Evolutionary conservation across 2,888 invertebrate genomes (phyloP).

Genomic region (Lithophane socia): DNA sequence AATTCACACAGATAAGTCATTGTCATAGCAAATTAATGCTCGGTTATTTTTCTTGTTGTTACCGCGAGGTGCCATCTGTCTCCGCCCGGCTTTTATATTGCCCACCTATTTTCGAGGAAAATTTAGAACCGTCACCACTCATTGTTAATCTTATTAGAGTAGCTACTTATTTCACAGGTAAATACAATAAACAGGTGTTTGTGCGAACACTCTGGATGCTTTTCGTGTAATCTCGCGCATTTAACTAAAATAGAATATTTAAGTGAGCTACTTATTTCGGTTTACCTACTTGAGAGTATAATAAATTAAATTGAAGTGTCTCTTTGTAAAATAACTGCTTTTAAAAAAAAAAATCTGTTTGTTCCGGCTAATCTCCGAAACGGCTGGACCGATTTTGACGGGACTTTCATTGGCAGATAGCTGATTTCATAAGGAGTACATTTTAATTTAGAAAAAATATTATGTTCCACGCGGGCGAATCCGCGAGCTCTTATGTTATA

Average conservation of each 20-base stretch:
- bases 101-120: conserved; percentile 59
- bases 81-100: conserved; percentile 61
- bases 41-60: conserved; percentile 55
- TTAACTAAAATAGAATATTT: conserved; percentile 48
- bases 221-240: conserved; percentile 33
- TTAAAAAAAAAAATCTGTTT: no score
- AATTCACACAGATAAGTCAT: conserved; percentile 63
- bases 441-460: no score
- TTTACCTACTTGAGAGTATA: conserved; percentile 6
- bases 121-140: conserved; percentile 57
- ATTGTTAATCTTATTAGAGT: conserved; percentile 67
- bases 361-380: no score
- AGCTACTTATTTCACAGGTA: conserved; percentile 44
- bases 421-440: no score
- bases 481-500: no score
- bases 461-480: no score
- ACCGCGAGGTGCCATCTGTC: conserved; percentile 61
- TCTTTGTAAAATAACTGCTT: no score
- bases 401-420: no score
- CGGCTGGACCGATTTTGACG: no score
- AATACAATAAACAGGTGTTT: conserved; percentile 41
- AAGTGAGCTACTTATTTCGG: conserved; percentile 6
- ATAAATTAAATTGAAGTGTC: no score
- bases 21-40: conserved; percentile 63
- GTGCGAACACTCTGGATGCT: conserved; percentile 12